Percentiles rank a stretch among this genome's conserved stretches.
phyloP scores from a whole-genome alignment of 2,888 invertebrate species.

The Cartodere bifasciata region DNA sequence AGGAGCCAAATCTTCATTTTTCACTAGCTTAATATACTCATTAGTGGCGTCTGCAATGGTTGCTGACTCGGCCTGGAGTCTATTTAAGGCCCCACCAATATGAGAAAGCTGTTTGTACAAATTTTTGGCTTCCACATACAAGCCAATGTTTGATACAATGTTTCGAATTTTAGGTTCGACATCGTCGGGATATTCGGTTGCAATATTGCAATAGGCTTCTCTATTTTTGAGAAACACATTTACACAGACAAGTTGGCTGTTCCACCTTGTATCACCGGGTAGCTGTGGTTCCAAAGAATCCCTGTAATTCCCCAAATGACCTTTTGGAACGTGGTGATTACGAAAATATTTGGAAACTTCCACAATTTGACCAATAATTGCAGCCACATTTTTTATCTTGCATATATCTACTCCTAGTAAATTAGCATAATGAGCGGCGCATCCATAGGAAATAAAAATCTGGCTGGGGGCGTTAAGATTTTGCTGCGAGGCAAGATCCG shows the following conservation, averaged over 20 bases:
- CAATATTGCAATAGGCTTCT: not conserved
- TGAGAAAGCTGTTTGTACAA: not conserved
- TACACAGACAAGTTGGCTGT: not conserved
- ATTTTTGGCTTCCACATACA: not conserved
- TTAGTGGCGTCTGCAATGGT: not conserved
- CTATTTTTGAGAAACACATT: not conserved
- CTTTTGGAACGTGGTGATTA: slow-evolving; percentile 1
- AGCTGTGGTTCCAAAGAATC: not conserved
- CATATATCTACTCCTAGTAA: slow-evolving; percentile 7
- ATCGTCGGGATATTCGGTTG: not conserved
- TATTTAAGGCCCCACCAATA: not conserved
- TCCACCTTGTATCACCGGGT: not conserved
- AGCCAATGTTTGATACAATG: not conserved
- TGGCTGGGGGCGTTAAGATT: slow-evolving; percentile 4
- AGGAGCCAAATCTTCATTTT: not conserved
- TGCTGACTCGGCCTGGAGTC: not conserved
- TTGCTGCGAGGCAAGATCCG: slow-evolving; percentile 5
- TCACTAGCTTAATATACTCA: not conserved
- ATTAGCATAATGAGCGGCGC: slow-evolving; percentile 9
- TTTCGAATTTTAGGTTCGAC: not conserved
- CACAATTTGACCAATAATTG: slow-evolving; percentile 5
- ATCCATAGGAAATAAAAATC: slow-evolving; percentile 7
- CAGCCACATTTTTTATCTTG: too few species aligned
- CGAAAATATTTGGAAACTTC: slow-evolving; percentile 7
- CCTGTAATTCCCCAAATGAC: not conserved